Conservation (phyloP, 92 coral and sea anemone genomes). For the Phenganax stokvisi region DNA sequence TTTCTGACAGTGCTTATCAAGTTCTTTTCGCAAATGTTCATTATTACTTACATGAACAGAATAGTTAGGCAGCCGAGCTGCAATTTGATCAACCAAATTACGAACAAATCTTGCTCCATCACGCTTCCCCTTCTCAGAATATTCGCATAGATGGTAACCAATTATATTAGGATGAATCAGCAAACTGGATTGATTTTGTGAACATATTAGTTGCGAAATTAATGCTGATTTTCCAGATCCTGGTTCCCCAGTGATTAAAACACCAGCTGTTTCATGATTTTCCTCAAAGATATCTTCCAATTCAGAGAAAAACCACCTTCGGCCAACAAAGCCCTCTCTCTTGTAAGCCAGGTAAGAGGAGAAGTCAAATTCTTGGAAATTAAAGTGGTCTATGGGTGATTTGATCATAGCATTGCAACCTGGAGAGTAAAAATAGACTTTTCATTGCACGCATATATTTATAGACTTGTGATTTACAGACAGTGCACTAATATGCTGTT, state of each 20-base stretch:
- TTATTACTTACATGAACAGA: slow-evolving; percentile 40
- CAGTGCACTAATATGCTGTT: no score
- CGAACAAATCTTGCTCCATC: slow-evolving; percentile 23
- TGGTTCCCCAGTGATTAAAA: slow-evolving; percentile 57
- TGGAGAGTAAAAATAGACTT: no score
- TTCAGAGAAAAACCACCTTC: slow-evolving; percentile 48
- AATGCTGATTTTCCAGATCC: slow-evolving; percentile 76
- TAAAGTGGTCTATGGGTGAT: slow-evolving; percentile 5
- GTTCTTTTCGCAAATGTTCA: slow-evolving; percentile 40
- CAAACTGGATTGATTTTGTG: slow-evolving; percentile 48
- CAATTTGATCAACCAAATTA: slow-evolving; percentile 64
- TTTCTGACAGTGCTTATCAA: slow-evolving; percentile 15
- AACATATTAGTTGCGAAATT: slow-evolving; percentile 66
- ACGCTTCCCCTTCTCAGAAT: slow-evolving; percentile 15
- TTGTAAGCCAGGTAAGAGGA: not conserved
- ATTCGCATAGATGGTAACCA: slow-evolving; percentile 10
- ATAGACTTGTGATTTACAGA: no score
- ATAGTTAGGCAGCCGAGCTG: slow-evolving; percentile 7
- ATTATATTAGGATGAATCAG: slow-evolving; percentile 50
- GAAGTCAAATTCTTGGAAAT: slow-evolving; percentile 4
- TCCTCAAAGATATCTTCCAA: slow-evolving; percentile 34
- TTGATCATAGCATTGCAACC: not conserved
- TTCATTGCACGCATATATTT: no score
- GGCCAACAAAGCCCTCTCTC: slow-evolving; percentile 18
- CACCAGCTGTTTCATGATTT: slow-evolving; percentile 16